A percentile compares a stretch with the other conserved stretches of the same genome.
phyloP scores from a whole-genome alignment of 2,113 vertebrate genomes.

The Lichenostomus cassidix region DNA sequence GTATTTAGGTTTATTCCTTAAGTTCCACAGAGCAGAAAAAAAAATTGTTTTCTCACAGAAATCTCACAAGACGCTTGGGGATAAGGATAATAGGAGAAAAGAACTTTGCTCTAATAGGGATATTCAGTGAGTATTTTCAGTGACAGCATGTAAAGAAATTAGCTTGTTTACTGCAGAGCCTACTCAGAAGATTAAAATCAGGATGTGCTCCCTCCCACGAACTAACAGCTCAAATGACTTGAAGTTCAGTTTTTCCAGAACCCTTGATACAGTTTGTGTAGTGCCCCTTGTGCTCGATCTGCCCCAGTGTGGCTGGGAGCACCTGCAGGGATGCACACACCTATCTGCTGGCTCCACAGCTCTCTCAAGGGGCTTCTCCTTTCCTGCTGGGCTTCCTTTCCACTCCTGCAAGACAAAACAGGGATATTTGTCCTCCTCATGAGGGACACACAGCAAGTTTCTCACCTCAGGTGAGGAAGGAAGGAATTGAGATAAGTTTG shows the following conservation, averaged over 20 bases:
- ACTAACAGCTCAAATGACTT: not conserved
- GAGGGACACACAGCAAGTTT: not conserved
- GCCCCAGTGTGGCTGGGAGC: not conserved
- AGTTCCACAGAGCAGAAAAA: not conserved
- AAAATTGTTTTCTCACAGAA: not conserved
- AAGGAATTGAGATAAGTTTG: not conserved
- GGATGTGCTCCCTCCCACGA: not conserved
- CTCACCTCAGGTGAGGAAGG: not conserved
- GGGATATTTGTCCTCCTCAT: not conserved
- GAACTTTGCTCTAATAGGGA: not conserved
- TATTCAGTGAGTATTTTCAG: not conserved
- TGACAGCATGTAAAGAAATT: not conserved
- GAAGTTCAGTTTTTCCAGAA: not conserved
- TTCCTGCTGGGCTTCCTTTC: not conserved
- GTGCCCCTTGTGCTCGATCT: not conserved
- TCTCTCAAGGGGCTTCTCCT: not conserved
- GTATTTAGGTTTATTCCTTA: not conserved
- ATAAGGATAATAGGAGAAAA: not conserved
- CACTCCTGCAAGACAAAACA: not conserved
- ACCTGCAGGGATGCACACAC: not conserved
- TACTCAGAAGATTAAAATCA: not conserved
- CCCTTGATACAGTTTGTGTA: not conserved
- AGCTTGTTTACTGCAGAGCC: not conserved
- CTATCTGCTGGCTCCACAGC: not conserved
- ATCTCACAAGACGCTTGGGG: not conserved